Evolutionary conservation across 2,113 vertebrate species (phyloP).

Genomic region (Zeus faber): DNA sequence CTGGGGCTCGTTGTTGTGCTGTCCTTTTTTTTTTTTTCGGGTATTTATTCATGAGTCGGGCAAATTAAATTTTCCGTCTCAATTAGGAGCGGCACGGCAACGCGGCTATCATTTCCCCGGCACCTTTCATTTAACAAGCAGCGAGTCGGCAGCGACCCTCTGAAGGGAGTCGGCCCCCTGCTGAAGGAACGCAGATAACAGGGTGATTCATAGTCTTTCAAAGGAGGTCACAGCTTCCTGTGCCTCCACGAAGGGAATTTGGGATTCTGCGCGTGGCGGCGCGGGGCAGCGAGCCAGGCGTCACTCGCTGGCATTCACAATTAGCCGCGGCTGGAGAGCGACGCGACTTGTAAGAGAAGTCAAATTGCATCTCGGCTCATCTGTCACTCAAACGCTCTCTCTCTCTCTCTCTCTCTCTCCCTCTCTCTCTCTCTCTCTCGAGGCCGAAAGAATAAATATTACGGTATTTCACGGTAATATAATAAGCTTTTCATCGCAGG

Average conservation of each 20-base stretch:
- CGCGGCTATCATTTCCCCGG: constrained; percentile 15
- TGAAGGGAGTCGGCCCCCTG: constrained; percentile 32
- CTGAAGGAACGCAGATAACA: constrained; percentile 60
- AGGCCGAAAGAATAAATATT: too few relatives aligned
- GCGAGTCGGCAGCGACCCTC: constrained; percentile 35
- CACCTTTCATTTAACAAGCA: constrained; percentile 52
- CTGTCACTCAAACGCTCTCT: too few relatives aligned
- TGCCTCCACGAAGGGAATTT: constrained; percentile 61
- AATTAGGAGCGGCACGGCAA: neutral
- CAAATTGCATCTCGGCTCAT: constrained; percentile 5
- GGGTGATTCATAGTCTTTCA: constrained; percentile 68
- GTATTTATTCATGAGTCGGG: too few relatives aligned
- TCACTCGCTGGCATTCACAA: constrained; percentile 55
- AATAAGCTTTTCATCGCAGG: too few relatives aligned
- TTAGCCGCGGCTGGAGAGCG: constrained; percentile 43
- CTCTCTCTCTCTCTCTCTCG: too few relatives aligned
- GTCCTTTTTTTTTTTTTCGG: too few relatives aligned
- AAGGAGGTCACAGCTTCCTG: constrained; percentile 66
- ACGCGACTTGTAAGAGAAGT: constrained; percentile 35
- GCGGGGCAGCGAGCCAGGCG: constrained; percentile 52
- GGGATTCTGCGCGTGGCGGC: constrained; percentile 61
- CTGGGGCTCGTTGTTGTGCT: too few relatives aligned
- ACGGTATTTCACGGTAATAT: too few relatives aligned
- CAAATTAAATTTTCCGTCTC: too few relatives aligned
- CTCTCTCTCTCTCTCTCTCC: too few relatives aligned